These are phyloP conservation scores for Acronicta alni DNA, from an alignment of 2,888 invertebrate species.

Conservation along the genomic window DNA sequence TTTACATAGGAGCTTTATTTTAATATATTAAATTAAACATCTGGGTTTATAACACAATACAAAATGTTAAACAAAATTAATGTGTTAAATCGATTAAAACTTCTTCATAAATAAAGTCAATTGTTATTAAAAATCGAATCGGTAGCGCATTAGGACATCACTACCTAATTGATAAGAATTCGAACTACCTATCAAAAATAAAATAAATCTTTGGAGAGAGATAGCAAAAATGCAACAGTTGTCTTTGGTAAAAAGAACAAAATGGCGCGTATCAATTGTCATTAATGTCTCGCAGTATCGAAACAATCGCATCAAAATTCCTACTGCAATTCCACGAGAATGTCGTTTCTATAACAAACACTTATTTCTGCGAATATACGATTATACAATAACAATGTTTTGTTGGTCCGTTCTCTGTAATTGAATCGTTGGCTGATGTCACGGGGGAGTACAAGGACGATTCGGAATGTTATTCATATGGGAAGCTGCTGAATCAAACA, in stretches of 20 bases:
- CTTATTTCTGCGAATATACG: slow-evolving; percentile 29
- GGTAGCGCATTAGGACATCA: too few relatives aligned
- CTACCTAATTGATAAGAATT: too few relatives aligned
- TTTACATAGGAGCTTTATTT: too few relatives aligned
- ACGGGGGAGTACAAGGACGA: slow-evolving; percentile 59
- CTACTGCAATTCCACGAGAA: slow-evolving; percentile 1
- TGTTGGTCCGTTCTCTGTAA: slow-evolving; percentile 65
- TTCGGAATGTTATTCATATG: slow-evolving; percentile 44
- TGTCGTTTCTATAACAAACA: slow-evolving; percentile 10
- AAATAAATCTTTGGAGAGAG: too few relatives aligned
- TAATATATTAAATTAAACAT: too few relatives aligned
- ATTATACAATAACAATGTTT: slow-evolving; percentile 44
- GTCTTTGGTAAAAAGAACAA: neutral
- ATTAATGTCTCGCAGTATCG: neutral
- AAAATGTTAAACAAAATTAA: too few relatives aligned
- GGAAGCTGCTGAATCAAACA: slow-evolving; percentile 13
- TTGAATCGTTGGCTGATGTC: slow-evolving; percentile 65
- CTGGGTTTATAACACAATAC: too few relatives aligned
- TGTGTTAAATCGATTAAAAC: too few relatives aligned
- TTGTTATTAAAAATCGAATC: too few relatives aligned
- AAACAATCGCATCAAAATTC: neutral
- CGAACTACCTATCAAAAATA: too few relatives aligned
- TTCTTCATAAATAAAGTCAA: too few relatives aligned
- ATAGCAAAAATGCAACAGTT: neutral
- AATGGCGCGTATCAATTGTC: neutral